phyloP scores from a whole-genome alignment of 2,113 vertebrate species.

The Malurus cyaneus region DNA sequence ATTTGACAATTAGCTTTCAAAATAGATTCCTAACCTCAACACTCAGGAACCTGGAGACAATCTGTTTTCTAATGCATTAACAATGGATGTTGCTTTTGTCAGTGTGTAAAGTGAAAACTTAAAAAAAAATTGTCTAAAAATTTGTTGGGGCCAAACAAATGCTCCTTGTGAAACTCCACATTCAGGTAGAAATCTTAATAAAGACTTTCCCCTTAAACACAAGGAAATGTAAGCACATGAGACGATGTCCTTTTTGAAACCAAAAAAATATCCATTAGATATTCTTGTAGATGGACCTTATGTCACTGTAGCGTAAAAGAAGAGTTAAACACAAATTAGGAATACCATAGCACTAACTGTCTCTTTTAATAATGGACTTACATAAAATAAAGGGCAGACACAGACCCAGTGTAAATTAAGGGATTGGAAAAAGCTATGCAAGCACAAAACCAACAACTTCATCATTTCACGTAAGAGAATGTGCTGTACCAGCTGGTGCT shows the following conservation, averaged over 20 bases:
- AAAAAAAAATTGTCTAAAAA: background rate
- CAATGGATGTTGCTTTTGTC: background rate
- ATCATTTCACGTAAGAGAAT: background rate
- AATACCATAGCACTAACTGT: background rate
- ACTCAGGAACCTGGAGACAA: background rate
- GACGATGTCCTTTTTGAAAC: background rate
- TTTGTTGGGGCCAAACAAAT: background rate
- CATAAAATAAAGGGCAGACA: background rate
- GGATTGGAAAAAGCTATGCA: background rate
- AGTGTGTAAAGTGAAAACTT: background rate
- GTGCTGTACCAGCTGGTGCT: constrained; percentile 32
- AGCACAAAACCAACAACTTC: background rate
- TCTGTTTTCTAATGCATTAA: background rate
- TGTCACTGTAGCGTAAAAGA: background rate
- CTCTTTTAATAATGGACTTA: background rate
- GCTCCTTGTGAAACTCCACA: background rate
- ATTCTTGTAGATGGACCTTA: background rate
- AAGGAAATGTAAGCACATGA: background rate
- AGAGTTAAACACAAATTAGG: background rate
- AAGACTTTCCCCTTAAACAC: background rate
- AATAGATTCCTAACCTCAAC: background rate
- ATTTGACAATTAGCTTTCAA: background rate
- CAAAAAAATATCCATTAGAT: background rate
- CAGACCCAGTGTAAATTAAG: background rate
- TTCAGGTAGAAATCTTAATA: background rate